A percentile compares a stretch with the other conserved stretches of the same genome.
phyloP scores from a whole-genome alignment of 2,797 vertebrate species.

The Nasua narica region DNA sequence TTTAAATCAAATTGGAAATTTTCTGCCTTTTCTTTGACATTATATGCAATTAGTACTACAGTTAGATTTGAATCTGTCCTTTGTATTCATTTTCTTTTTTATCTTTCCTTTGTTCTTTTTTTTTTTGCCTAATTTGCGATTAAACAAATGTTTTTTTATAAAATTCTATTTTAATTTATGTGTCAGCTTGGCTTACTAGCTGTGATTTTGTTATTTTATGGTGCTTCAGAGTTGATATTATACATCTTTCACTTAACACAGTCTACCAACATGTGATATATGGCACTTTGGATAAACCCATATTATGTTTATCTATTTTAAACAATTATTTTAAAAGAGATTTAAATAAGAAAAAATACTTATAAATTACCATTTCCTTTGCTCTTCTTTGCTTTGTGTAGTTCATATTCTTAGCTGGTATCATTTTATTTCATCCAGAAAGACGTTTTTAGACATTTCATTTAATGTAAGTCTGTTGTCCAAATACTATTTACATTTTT shows the following conservation, averaged over 20 bases:
- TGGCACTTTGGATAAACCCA: not conserved
- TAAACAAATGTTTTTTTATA: not conserved
- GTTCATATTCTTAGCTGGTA: not conserved
- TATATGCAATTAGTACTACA: not conserved
- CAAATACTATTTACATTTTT: not conserved
- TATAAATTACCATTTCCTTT: not conserved
- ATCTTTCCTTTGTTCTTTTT: not conserved
- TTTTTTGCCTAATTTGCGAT: not conserved
- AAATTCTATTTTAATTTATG: not conserved
- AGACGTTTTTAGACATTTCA: not conserved
- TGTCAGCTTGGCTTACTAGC: not conserved
- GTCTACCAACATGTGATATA: not conserved
- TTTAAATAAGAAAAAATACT: not conserved
- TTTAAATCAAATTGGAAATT: not conserved
- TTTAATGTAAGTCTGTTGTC: not conserved
- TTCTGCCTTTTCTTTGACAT: not conserved
- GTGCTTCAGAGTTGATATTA: not conserved
- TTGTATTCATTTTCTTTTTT: not conserved
- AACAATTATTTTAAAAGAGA: not conserved
- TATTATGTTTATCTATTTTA: not conserved
- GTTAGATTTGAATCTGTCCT: not conserved
- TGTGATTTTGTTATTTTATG: not conserved
- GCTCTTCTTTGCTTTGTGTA: not conserved
- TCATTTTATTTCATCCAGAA: not conserved
- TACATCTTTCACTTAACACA: not conserved